Percentiles rank a stretch among this genome's conserved stretches.
phyloP scores from a whole-genome alignment of 2,888 invertebrate species.

The Drosophila mercatorum region DNA sequence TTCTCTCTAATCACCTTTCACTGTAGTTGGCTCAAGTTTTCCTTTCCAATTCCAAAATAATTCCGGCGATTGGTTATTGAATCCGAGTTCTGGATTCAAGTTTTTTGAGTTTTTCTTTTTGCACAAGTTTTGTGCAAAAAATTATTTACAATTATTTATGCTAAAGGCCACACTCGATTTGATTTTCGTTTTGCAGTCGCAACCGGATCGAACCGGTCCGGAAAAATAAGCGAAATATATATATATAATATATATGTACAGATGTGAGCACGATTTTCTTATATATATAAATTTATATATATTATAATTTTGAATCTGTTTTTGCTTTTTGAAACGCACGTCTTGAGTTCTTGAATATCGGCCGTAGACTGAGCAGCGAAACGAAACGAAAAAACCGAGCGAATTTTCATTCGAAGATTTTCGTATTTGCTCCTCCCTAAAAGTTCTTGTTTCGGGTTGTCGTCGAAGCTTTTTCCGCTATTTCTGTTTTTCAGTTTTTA shows the following conservation, averaged over 20 bases:
- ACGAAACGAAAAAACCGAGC: slow-evolving; percentile 27
- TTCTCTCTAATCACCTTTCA: slow-evolving; percentile 48
- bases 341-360: slow-evolving; percentile 63
- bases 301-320: slow-evolving; percentile 23
- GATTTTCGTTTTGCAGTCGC: slow-evolving; percentile 36
- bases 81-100: background rate
- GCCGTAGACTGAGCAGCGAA: slow-evolving; percentile 60
- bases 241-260: slow-evolving; percentile 20
- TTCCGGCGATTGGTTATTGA: background rate
- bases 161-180: slow-evolving; percentile 32
- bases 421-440: slow-evolving; percentile 34
- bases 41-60: slow-evolving; percentile 1
- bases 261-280: slow-evolving; percentile 28
- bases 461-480: slow-evolving; percentile 52
- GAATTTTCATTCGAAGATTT: slow-evolving; percentile 40
- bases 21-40: slow-evolving; percentile 17
- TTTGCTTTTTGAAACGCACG: slow-evolving; percentile 51
- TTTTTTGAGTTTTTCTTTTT: slow-evolving; percentile 7
- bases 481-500: slow-evolving; percentile 42
- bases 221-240: slow-evolving; percentile 36
- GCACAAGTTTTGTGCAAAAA: slow-evolving; percentile 28
- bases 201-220: slow-evolving; percentile 55
- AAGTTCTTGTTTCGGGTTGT: slow-evolving; percentile 51
- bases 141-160: slow-evolving; percentile 45
- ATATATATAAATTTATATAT: slow-evolving; percentile 16